Base-by-base conservation (phyloP, 2,113 vertebrate species). In the Pangasianodon gigas region DNA sequence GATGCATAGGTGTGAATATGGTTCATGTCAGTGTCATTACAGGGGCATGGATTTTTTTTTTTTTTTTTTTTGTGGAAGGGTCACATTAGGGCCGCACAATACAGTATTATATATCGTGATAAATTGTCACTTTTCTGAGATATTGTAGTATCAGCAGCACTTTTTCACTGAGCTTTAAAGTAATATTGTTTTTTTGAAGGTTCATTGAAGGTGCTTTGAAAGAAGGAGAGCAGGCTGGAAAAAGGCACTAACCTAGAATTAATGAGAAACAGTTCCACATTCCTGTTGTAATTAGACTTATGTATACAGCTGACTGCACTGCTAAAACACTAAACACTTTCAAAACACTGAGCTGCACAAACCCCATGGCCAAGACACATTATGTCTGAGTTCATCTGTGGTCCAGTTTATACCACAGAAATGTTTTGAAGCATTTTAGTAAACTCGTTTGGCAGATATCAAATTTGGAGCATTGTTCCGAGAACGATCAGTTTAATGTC, bases 1-100 rank as follows among this genome's bases (percentile, higher is more conserved):
- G 56, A 92, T 90, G 89, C 74, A 85, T 85, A 87, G 87, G 89
- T 92, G 91, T 90, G 86, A 92, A 89, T 90, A 54, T 89, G 79
- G 85, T 84, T 71, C 60, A 60, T 24, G 56, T 84, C 84, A 84
- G 69, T 87, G 87, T 89, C 69, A 79, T 86, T 65, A 52, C 41
- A 75, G 3, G 32, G 69, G 48, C 81, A 83, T 85, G 81, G n/a
- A 19, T 56, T 75, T 1, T 48, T 54, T 89, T 3, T 11, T 44
- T 54, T n/a, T 37, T 29, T 29, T 46, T 46, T 41, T 87, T 75
- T 37, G 3, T 11, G 1, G 0, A 80, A 80, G 46, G 5, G 79
- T 52, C 51, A 24, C 18, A 11, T 37, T 24, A 32, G 18, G 32
- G 6, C 52, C 8, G 2, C 1, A 51, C 11, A 6, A 51, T 7